A percentile compares a stretch with the other conserved stretches of the same genome.
Conservation (phyloP, 2,888 invertebrate genomes). For the Tortrix viridana region DNA sequence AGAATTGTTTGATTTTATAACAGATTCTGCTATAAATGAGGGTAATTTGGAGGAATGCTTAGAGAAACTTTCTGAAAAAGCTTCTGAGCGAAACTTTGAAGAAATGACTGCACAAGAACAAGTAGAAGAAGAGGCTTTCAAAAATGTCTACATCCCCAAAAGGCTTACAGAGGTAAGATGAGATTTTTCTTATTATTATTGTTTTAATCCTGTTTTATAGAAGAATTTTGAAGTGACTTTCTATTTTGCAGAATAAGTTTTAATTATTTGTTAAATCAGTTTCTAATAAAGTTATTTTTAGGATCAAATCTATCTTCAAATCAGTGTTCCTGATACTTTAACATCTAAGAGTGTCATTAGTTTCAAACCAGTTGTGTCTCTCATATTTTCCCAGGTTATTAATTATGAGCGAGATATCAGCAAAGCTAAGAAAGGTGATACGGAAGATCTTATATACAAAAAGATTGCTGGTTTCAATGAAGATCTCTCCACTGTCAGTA, state of each 20-base stretch:
- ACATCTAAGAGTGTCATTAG: too few species aligned
- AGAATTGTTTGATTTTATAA: slow-evolving; percentile 97
- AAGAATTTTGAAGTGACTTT: too few species aligned
- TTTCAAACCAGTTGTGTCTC: too few species aligned
- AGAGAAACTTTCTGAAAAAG: slow-evolving; percentile 88
- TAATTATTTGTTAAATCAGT: neutral
- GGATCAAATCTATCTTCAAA: too few species aligned
- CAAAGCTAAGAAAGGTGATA: slow-evolving; percentile 89
- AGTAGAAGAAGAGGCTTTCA: slow-evolving; percentile 96
- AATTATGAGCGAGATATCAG: slow-evolving; percentile 94
- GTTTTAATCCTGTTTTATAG: neutral
- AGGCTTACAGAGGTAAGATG: slow-evolving; percentile 92
- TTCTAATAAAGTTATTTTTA: neutral
- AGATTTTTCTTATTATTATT: neutral
- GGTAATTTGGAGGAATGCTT: slow-evolving; percentile 92
- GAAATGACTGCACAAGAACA: slow-evolving; percentile 89
- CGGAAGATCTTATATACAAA: slow-evolving; percentile 91
- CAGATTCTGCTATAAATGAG: slow-evolving; percentile 93
- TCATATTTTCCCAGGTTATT: slow-evolving; percentile 84
- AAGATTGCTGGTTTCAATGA: slow-evolving; percentile 93
- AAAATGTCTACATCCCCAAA: slow-evolving; percentile 96
- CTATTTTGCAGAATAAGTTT: too few species aligned
- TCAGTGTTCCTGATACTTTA: too few species aligned
- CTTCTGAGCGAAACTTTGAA: slow-evolving; percentile 85
- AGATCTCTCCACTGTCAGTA: slow-evolving; percentile 88